Conservation (phyloP, 2,113 vertebrate genomes). For the Gorsachius goisagi region DNA sequence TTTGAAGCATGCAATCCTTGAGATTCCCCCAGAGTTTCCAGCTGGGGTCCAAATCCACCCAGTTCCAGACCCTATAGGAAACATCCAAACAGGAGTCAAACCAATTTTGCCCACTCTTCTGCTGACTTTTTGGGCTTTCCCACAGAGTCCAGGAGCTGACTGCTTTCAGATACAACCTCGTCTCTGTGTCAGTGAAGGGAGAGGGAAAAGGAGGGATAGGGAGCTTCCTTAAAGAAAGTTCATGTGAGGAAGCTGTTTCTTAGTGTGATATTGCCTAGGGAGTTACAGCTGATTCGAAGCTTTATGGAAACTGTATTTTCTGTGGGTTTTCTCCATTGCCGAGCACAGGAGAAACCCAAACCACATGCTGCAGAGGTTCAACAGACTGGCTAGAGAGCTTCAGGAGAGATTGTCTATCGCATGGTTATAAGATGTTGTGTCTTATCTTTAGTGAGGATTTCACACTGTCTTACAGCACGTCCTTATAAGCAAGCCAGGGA, state of each 20-base stretch:
- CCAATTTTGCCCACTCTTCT: not conserved
- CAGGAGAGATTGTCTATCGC: not conserved
- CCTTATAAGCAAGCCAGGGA: not conserved
- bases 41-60: not conserved
- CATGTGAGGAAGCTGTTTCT: not conserved
- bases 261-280: not conserved
- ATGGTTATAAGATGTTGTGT: not conserved
- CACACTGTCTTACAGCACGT: not conserved
- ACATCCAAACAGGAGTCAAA: not conserved
- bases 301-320: not conserved
- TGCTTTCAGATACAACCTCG: not conserved
- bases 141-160: not conserved
- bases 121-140: not conserved
- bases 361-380: not conserved
- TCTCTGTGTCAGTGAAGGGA: not conserved
- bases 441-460: not conserved
- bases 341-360: not conserved
- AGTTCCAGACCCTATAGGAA: not conserved
- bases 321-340: not conserved
- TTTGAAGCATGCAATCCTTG: not conserved
- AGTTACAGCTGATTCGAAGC: not conserved
- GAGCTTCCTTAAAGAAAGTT: not conserved
- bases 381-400: no score
- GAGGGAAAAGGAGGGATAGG: not conserved
- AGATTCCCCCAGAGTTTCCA: not conserved